phyloP scores from a whole-genome alignment of 2,113 vertebrate species.

The Varanus komodoensis region DNA sequence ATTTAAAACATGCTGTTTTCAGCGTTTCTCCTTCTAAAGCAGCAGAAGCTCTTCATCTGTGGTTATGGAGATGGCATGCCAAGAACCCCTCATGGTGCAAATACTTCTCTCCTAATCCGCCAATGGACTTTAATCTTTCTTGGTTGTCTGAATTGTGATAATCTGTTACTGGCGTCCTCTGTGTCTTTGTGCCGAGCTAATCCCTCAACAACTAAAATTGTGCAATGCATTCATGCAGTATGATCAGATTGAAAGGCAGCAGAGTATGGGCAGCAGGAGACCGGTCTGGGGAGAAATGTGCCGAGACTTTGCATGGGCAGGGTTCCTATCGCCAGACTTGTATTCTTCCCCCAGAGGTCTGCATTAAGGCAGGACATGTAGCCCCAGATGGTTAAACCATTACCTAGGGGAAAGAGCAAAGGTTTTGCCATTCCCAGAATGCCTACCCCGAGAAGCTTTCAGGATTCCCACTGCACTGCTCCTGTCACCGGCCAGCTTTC shows the following conservation, averaged over 20 bases:
- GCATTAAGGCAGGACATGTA: no score
- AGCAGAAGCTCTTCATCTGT: not conserved
- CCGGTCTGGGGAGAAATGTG: not conserved
- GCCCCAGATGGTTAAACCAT: not conserved
- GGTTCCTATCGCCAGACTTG: not conserved
- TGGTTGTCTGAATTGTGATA: constrained; percentile 17
- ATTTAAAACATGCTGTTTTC: constrained; percentile 17
- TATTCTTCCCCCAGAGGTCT: not conserved
- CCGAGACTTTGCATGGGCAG: not conserved
- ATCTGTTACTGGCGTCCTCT: constrained; percentile 17
- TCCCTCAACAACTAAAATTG: constrained; percentile 6
- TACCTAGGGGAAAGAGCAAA: not conserved
- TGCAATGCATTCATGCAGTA: not conserved
- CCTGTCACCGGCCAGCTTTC: not conserved
- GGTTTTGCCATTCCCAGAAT: not conserved
- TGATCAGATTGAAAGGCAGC: constrained; percentile 6
- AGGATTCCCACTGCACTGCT: not conserved
- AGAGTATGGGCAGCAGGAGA: not conserved
- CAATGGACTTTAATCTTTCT: constrained; percentile 29
- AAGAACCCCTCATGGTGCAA: not conserved
- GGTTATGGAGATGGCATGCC: not conserved
- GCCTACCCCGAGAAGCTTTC: not conserved
- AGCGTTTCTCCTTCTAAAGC: not conserved
- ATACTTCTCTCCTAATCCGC: constrained; percentile 17
- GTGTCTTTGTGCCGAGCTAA: constrained; percentile 22